Conservation (phyloP, 2,797 vertebrate genomes). For the Semotilus atromaculatus region DNA sequence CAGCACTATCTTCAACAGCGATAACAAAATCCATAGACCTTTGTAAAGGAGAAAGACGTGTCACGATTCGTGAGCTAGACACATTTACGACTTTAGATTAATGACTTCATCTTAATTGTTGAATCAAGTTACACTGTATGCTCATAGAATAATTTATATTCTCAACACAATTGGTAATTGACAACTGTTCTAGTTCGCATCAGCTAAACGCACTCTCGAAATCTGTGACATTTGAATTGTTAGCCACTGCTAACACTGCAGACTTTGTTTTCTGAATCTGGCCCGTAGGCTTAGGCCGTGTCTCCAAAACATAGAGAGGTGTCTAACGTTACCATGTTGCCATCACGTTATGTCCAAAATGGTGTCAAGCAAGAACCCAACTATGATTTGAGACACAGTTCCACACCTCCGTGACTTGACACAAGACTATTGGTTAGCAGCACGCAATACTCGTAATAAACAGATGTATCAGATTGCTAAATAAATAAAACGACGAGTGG, state of each 20-base stretch:
- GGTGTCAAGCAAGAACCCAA: background rate
- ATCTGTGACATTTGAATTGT: background rate
- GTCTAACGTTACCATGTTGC: background rate
- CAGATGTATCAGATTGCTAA: constrained; percentile 32
- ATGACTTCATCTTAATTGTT: background rate
- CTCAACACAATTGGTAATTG: background rate
- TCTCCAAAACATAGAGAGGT: background rate
- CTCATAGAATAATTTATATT: background rate
- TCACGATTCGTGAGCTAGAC: background rate
- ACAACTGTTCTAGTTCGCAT: background rate
- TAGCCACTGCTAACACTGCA: background rate
- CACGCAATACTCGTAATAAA: background rate
- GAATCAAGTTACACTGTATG: background rate
- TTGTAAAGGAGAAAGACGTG: background rate
- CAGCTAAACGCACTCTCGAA: background rate
- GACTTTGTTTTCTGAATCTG: background rate
- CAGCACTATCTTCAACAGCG: background rate
- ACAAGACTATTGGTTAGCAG: constrained; percentile 2
- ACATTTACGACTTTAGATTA: background rate
- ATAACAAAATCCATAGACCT: constrained; percentile 1
- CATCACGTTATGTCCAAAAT: background rate
- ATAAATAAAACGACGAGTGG: background rate
- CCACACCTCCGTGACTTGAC: constrained; percentile 28
- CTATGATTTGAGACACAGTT: background rate
- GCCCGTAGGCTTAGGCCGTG: background rate